These are phyloP conservation scores for Campaea margaritaria DNA, from an alignment of 2,888 invertebrate genomes.

Conservation along the genomic window DNA sequence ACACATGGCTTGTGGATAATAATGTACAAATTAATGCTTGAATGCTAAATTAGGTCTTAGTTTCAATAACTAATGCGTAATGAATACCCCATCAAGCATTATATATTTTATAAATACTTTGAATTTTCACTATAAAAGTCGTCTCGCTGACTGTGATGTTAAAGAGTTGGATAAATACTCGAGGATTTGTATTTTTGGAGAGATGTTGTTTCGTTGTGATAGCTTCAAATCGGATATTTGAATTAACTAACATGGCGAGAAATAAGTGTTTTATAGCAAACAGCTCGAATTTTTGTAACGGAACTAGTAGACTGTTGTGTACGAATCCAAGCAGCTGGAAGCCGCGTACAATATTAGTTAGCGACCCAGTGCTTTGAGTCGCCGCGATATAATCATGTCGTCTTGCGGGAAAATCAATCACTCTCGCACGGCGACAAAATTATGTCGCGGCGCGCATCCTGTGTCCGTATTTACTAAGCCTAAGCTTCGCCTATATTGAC, in stretches of 20 bases:
- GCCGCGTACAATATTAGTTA: too few relatives aligned
- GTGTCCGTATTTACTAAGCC: too few relatives aligned
- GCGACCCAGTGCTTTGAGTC: too few relatives aligned
- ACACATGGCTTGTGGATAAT: background rate
- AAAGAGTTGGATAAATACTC: conserved; percentile 52
- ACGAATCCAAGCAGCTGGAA: too few relatives aligned
- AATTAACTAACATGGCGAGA: conserved; percentile 12
- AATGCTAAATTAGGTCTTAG: too few relatives aligned
- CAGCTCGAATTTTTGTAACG: conserved; percentile 9
- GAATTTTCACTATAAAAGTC: conserved; percentile 12
- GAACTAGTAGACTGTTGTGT: background rate
- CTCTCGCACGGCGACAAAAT: too few relatives aligned
- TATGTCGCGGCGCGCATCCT: too few relatives aligned
- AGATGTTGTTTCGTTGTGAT: conserved; percentile 29
- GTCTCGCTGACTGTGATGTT: conserved; percentile 51
- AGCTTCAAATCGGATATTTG: conserved; percentile 24
- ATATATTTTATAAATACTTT: conserved; percentile 36
- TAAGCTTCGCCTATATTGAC: too few relatives aligned
- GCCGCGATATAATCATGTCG: too few relatives aligned
- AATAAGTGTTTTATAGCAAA: background rate
- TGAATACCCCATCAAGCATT: background rate
- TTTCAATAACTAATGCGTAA: too few relatives aligned
- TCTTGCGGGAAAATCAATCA: too few relatives aligned
- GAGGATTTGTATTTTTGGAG: conserved; percentile 59
- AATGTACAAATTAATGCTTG: too few relatives aligned